Conservation (phyloP, 1,140 invertebrate species). For the Bactericera cockerelli region DNA sequence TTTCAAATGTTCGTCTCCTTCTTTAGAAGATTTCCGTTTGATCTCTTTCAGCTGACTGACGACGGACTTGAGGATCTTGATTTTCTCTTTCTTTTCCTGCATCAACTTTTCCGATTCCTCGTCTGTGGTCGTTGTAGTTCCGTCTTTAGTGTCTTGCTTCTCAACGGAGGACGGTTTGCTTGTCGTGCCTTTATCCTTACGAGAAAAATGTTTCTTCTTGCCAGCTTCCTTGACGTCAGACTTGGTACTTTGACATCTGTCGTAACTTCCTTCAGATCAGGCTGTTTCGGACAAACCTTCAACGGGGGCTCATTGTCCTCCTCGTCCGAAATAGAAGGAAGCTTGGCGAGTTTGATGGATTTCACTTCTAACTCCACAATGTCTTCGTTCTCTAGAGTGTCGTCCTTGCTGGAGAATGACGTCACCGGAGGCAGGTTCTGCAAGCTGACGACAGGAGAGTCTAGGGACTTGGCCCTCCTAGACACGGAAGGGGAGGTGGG, state of each 20-base stretch:
- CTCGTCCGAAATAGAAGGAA: conserved; percentile 3
- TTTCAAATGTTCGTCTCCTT: conserved; percentile 9
- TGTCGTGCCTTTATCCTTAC: neutral
- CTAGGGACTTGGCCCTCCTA: conserved; percentile 61
- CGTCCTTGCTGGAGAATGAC: conserved; percentile 73
- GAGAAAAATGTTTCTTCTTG: neutral
- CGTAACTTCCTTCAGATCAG: neutral
- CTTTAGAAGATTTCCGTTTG: conserved; percentile 8
- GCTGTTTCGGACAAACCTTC: neutral
- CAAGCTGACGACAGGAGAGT: conserved; percentile 62
- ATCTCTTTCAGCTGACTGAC: conserved; percentile 3
- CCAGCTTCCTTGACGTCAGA: neutral
- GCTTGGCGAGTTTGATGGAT: conserved; percentile 12
- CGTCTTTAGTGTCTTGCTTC: neutral
- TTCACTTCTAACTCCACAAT: conserved; percentile 24
- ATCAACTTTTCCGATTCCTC: neutral
- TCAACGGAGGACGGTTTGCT: neutral
- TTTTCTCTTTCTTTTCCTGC: neutral
- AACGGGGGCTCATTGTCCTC: conserved; percentile 9
- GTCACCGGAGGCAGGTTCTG: conserved; percentile 62
- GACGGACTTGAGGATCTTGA: conserved; percentile 4
- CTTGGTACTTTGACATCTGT: too few species aligned
- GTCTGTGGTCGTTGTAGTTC: neutral
- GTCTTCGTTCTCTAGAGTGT: conserved; percentile 41
- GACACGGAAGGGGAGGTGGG: conserved; percentile 53